Percentiles rank a stretch among this genome's conserved stretches.
These are phyloP conservation scores for Thecocarcelia acutangulata DNA, from an alignment of 2,888 invertebrate genomes.

Conservation along the genomic window DNA sequence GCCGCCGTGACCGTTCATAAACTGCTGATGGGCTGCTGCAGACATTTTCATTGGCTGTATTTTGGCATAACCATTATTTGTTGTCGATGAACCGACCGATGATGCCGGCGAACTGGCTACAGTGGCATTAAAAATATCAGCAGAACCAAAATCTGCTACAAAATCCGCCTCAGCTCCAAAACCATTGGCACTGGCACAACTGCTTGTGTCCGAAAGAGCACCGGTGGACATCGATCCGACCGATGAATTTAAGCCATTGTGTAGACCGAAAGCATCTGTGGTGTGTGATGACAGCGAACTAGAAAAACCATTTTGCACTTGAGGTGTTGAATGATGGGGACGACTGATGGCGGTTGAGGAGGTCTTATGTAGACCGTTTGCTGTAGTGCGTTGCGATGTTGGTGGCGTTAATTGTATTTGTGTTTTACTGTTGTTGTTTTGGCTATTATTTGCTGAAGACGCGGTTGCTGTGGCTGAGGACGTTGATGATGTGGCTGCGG, in stretches of 20 bases:
- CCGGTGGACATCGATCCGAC: conserved; percentile 75
- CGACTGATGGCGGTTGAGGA: conserved; percentile 78
- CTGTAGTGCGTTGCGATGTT: conserved; percentile 78
- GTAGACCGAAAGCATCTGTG: conserved; percentile 74
- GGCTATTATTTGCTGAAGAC: conserved; percentile 52
- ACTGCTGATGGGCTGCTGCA: conserved; percentile 64
- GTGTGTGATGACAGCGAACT: conserved; percentile 54
- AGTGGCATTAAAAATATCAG: conserved; percentile 87
- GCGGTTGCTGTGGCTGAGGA: conserved; percentile 55
- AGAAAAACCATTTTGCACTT: conserved; percentile 69
- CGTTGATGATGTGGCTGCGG: conserved; percentile 53
- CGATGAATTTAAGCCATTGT: conserved; percentile 75
- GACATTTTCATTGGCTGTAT: conserved; percentile 76
- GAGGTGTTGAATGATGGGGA: conserved; percentile 76
- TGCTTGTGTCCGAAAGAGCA: conserved; percentile 79
- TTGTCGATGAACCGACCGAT: conserved; percentile 74
- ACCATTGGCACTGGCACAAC: conserved; percentile 78
- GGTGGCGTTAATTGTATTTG: conserved; percentile 79
- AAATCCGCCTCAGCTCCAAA: conserved; percentile 83
- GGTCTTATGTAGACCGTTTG: conserved; percentile 77
- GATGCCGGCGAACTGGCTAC: conserved; percentile 76
- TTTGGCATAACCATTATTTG: conserved; percentile 79
- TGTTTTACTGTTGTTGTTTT: conserved; percentile 63
- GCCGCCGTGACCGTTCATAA: conserved; percentile 71
- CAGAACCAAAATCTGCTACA: conserved; percentile 87